These are phyloP conservation scores for Petrocephalus zakoni DNA, from an alignment of 2,113 vertebrate species.

Conservation along the genomic window DNA sequence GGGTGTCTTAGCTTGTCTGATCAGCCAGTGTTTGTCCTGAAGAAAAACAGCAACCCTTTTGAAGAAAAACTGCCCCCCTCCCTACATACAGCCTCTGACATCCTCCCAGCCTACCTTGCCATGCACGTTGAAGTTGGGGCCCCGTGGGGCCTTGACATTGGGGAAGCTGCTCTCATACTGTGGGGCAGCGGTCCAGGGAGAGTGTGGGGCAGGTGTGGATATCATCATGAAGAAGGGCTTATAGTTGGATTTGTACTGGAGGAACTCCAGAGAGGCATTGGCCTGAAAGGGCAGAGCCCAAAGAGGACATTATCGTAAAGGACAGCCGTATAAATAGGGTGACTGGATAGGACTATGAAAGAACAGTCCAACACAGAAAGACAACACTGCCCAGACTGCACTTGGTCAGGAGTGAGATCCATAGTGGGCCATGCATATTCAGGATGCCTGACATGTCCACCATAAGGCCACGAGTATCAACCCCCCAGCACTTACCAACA, in stretches of 20 bases:
- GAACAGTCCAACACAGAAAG: not conserved
- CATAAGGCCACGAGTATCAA: not conserved
- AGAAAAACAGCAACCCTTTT: constrained; percentile 19
- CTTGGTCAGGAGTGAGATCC: not conserved
- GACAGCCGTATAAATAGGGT: too few relatives aligned
- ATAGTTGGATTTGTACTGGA: constrained; percentile 81
- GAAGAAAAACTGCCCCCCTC: not conserved
- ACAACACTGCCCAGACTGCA: not conserved
- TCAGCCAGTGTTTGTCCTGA: constrained; percentile 98
- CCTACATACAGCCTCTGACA: not conserved
- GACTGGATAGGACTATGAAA: not conserved
- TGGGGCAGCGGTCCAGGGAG: constrained; percentile 88
- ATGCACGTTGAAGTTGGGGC: constrained; percentile 87
- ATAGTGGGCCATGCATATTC: not conserved
- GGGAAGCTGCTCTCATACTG: constrained; percentile 81
- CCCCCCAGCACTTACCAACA: constrained; percentile 72
- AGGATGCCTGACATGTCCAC: not conserved
- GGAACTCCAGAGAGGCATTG: constrained; percentile 88
- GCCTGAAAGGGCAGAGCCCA: constrained; percentile 61
- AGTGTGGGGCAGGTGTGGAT: constrained; percentile 89
- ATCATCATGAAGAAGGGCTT: constrained; percentile 98
- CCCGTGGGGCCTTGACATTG: constrained; percentile 77
- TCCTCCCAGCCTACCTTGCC: constrained; percentile 67
- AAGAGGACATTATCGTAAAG: not conserved
- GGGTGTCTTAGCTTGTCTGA: constrained; percentile 92